Base-by-base conservation (phyloP, 2,888 invertebrate species). In the Lacanobia wlatinum region DNA sequence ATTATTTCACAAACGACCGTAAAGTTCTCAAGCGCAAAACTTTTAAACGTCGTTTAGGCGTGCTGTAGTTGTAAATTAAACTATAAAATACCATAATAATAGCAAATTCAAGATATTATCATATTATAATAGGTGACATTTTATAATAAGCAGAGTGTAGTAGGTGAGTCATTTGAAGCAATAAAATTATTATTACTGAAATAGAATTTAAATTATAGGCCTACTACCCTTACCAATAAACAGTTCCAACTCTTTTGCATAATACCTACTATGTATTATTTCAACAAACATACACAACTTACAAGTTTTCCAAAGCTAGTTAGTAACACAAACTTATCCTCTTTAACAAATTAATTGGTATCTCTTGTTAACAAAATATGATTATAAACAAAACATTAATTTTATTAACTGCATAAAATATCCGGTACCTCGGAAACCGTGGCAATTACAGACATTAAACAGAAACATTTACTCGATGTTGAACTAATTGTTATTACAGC, bases 401-500 rank as follows among this genome's bases (percentile, higher is more conserved):
- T 66, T 73, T 52, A 52, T 46, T 46, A 52, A 58, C 46, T 46
- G 23, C 23, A 28, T 18, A 34, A 67, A 28, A 53, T 59, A 53
- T 76, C n/a, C 64, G 48, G 50, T 68, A 76, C 53, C 76, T 64
- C 68, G 60, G 43, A 67, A 40, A 16, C 9, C 12, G 23, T 60
- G 46, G 43, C 62, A 62, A 77, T 74, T 58, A 59, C 61, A 21
- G 48, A 34, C 48, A 68, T 43, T 53, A 68, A 68, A 76, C 69
- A 69, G 50, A 73, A 70, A 55, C 74, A 65, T 75, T 75, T 14
- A 75, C 69, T 61, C 2, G 23, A 66, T 62, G 50, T 64, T 78
- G 59, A 72, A 64, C 56, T 82, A 78, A 84, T 77, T 84, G 75
- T 70, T 70, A 78, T 76, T 61, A 53, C 67, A 28, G 46, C 70